phyloP scores from a whole-genome alignment of 2,113 vertebrate genomes.

The Hippocampus abdominalis region DNA sequence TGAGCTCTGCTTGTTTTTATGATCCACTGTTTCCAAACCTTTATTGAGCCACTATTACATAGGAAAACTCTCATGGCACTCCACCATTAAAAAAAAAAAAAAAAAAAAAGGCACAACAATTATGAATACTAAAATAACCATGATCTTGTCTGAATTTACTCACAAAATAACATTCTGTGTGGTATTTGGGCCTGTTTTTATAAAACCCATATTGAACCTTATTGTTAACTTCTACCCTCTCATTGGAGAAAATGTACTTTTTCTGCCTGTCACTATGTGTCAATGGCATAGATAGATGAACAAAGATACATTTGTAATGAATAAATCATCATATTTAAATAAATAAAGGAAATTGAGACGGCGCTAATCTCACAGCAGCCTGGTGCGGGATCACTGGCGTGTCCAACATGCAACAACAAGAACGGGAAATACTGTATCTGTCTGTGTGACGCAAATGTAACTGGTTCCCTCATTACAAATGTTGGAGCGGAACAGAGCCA shows the following conservation, averaged over 20 bases:
- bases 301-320: background rate
- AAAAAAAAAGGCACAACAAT: background rate
- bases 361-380: too few species aligned
- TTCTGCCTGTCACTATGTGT: background rate
- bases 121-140: background rate
- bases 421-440: background rate
- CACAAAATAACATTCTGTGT: background rate
- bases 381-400: background rate
- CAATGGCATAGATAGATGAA: background rate
- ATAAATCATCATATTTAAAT: background rate
- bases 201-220: background rate
- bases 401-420: background rate
- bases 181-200: too few species aligned
- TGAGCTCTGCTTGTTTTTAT: slow-evolving; percentile 10
- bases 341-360: background rate
- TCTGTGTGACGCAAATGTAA: background rate
- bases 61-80: background rate
- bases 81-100: background rate
- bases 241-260: background rate
- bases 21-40: background rate
- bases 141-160: background rate
- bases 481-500: slow-evolving; percentile 35
- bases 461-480: slow-evolving; percentile 9
- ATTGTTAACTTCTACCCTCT: background rate
- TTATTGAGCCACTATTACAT: background rate